Base-by-base conservation (phyloP, 2,888 invertebrate species). In the Sepiola atlantica region DNA sequence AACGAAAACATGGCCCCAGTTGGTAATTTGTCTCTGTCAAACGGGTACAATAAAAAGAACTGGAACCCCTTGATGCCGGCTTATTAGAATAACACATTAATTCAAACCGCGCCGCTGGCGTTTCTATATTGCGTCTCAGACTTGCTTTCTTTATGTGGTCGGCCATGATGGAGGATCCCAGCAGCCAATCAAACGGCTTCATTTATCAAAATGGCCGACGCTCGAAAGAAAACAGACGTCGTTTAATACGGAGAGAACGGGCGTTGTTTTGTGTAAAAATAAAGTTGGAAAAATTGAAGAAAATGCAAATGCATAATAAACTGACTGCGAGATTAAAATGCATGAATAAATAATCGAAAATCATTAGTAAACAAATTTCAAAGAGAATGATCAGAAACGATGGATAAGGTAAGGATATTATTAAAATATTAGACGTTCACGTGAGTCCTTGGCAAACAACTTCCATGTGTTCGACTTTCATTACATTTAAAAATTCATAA, bases 201-300 rank as follows among this genome's bases (percentile, higher is more conserved):
- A 77, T 77, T 77, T 77, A 77, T 77, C 77, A 77, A 77, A n/a
- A 77, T 77, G 77, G 77, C 77, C 77, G 77, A 77, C 77, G n/a
- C n/a, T n/a, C 77, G 77, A 77, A 16, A 77, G 77, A 77, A 77
- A 77, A 14, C 77, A 77, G 77, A 77, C 77, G 77, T 77, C 10
- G 61, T 24, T 77, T n/a, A 77, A 32, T 77, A 3, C 6, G n/a
- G 45, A 32, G n/a, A n/a, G 32, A 77, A 77, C n/a, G 32, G 14
- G n/a, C n/a, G 14, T 16, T n/a, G 77, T 32, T 77, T 45, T 4
- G 77, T 16, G n/a, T n/a, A n/a, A 77, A 77, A 77, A 32, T 77
- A n/a, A n/a, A n/a, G 77, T 77, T 77, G n/a, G n/a, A n/a, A 8
- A 16, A 77, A 77, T n/a, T 77, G n/a, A 12, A 4, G 32, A 61